Percentiles rank a stretch among this genome's conserved stretches.
Conservation (phyloP, 2,797 vertebrate genomes). For the Enteromius thamalakanensis region DNA sequence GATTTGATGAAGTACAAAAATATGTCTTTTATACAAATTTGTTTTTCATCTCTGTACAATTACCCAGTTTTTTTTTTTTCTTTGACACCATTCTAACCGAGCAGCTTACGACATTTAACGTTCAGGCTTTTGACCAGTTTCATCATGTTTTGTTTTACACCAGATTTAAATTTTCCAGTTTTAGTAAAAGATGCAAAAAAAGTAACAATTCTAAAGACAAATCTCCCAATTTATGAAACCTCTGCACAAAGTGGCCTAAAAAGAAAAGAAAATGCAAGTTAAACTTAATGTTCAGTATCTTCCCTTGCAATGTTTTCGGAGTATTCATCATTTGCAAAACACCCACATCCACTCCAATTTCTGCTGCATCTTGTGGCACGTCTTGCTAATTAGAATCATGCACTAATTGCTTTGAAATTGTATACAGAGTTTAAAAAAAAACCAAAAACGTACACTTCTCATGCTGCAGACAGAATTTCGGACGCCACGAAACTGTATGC, state of each 20-base stretch:
- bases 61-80: constrained; percentile 70
- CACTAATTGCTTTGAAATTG: constrained; percentile 68
- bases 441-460: constrained; percentile 64
- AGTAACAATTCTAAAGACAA: constrained; percentile 33
- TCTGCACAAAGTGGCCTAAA: constrained; percentile 49
- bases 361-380: constrained; percentile 58
- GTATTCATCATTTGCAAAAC: constrained; percentile 25
- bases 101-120: constrained; percentile 77
- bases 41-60: constrained; percentile 85
- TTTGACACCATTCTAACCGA: constrained; percentile 77
- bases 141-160: constrained; percentile 64
- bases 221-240: constrained; percentile 49
- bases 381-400: constrained; percentile 72
- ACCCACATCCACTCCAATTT: constrained; percentile 33
- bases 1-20: constrained; percentile 97
- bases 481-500: constrained; percentile 33
- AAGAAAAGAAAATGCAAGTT: constrained; percentile 6
- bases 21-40: constrained; percentile 97
- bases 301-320: constrained; percentile 36
- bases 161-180: constrained; percentile 74
- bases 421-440: constrained; percentile 58
- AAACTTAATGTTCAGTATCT: background rate
- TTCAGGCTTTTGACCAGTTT: constrained; percentile 69
- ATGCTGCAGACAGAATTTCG: constrained; percentile 65
- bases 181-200: constrained; percentile 67